These are phyloP conservation scores for Sarotherodon lohbergeri DNA, from an alignment of 2,113 vertebrate species.

Conservation along the genomic window DNA sequence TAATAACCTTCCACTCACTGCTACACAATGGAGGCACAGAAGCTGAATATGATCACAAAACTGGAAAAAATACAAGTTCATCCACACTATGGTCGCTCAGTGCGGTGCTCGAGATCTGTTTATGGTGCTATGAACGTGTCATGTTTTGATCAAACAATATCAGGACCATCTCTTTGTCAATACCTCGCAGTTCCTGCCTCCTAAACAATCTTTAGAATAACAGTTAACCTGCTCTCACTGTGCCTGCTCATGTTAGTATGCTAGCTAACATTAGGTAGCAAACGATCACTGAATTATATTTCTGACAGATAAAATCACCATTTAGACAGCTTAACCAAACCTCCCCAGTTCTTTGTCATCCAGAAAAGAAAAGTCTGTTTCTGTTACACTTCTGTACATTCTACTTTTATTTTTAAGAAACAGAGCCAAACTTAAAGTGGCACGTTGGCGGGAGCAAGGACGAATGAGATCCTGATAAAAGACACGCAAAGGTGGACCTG, in stretches of 20 bases:
- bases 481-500: not conserved
- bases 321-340: not conserved
- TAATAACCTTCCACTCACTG: accelerated
- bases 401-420: no score
- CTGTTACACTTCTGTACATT: not conserved
- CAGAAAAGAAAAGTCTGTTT: not conserved
- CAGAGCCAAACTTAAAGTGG: not conserved
- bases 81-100: not conserved
- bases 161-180: not conserved
- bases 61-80: not conserved
- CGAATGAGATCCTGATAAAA: not conserved
- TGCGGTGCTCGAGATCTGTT: not conserved
- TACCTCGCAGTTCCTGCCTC: not conserved
- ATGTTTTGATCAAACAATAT: not conserved
- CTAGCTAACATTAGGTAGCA: accelerated
- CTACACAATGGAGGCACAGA: not conserved
- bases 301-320: accelerated
- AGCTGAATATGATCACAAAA: not conserved
- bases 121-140: not conserved
- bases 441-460: not conserved
- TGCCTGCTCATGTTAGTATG: not conserved
- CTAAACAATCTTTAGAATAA: not conserved
- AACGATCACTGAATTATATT: not conserved
- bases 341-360: accelerated
- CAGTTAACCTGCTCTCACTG: not conserved